phyloP scores from a whole-genome alignment of 2,888 invertebrate species.

The Melanostoma scalare region DNA sequence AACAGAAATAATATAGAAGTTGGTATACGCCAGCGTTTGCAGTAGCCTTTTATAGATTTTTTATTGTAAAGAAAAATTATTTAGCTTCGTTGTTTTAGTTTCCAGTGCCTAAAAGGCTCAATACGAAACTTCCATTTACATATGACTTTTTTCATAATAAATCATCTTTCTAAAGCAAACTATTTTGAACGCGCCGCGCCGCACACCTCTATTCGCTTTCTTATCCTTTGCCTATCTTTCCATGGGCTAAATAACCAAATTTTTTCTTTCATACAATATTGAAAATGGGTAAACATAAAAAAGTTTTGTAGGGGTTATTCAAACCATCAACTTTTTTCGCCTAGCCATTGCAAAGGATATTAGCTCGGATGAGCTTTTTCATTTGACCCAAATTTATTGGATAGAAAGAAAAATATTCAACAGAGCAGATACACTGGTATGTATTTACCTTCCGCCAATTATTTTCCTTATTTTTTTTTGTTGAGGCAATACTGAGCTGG shows the following conservation, averaged over 20 bases:
- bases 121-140: slow-evolving; percentile 42
- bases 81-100: slow-evolving; percentile 26
- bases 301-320: slow-evolving; percentile 26
- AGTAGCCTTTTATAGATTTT: slow-evolving; percentile 20
- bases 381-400: slow-evolving; percentile 60
- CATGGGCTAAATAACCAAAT: slow-evolving; percentile 33
- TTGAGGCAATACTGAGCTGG: slow-evolving; percentile 25
- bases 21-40: slow-evolving; percentile 4
- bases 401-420: slow-evolving; percentile 18
- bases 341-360: slow-evolving; percentile 40
- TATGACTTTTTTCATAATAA: slow-evolving; percentile 37
- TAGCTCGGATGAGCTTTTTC: slow-evolving; percentile 51
- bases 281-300: slow-evolving; percentile 50
- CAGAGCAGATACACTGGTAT: slow-evolving; percentile 10
- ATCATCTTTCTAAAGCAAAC: slow-evolving; percentile 51
- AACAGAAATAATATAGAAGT: too few relatives aligned
- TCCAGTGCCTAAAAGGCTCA: slow-evolving; percentile 22
- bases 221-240: slow-evolving; percentile 24
- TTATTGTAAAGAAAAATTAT: slow-evolving; percentile 19
- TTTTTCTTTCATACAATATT: slow-evolving; percentile 48
- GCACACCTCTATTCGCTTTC: slow-evolving; percentile 3
- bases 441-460: slow-evolving; percentile 64
- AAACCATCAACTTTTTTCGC: neutral
- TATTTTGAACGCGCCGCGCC: slow-evolving; percentile 30
- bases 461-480: slow-evolving; percentile 30